Conservation (phyloP, 2,113 vertebrate species). For the Ptilonorhynchus violaceus region DNA sequence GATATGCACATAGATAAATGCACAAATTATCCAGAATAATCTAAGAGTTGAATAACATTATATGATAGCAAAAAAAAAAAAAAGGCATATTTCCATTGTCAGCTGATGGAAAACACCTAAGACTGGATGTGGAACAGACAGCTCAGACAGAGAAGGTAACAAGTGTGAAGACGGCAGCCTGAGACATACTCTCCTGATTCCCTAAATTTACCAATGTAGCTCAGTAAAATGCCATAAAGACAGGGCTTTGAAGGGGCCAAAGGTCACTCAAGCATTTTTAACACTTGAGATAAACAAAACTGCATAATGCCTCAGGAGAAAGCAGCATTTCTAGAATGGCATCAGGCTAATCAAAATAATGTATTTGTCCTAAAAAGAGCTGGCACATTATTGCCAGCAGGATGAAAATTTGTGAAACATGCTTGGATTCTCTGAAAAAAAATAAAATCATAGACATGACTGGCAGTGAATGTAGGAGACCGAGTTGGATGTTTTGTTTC, state of each 20-base stretch:
- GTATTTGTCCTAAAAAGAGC: not conserved
- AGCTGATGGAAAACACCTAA: not conserved
- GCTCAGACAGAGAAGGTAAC: not conserved
- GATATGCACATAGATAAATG: not conserved
- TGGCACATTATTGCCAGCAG: constrained; percentile 15
- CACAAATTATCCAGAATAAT: not conserved
- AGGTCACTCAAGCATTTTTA: not conserved
- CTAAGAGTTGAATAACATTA: not conserved
- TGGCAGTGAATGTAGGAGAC: not conserved
- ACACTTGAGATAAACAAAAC: constrained; percentile 1
- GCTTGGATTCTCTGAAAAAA: not conserved
- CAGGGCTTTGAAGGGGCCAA: not conserved
- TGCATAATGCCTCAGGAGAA: not conserved
- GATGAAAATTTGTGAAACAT: not conserved
- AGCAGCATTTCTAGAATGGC: not conserved
- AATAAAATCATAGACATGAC: not conserved
- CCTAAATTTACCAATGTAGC: not conserved
- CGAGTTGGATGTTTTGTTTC: not conserved
- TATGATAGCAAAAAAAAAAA: not conserved
- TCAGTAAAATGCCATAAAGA: not conserved
- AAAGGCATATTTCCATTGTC: not conserved
- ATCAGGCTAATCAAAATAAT: constrained; percentile 5
- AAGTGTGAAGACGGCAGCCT: not conserved
- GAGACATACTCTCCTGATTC: not conserved
- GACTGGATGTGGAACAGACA: not conserved